Evolutionary conservation across 2,888 invertebrate genomes (phyloP).

Genomic region (Tipula vernalis): DNA sequence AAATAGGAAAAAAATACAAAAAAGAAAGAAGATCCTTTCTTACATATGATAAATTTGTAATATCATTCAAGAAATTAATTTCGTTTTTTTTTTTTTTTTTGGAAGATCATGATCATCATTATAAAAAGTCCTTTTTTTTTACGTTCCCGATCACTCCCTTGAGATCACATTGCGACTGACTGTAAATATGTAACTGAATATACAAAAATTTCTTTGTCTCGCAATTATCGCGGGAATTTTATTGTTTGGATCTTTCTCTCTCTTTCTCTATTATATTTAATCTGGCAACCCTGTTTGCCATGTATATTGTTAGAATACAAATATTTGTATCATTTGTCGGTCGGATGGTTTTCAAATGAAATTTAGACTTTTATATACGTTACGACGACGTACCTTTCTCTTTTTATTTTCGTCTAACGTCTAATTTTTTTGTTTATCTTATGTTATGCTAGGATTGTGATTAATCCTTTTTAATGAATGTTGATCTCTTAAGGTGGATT

Average conservation of each 20-base stretch:
- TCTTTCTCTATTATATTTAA: background rate
- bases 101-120: background rate
- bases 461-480: background rate
- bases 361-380: background rate
- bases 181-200: background rate
- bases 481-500: background rate
- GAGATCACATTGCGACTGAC: background rate
- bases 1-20: background rate
- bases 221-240: background rate
- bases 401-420: background rate
- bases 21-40: background rate
- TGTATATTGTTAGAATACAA: background rate
- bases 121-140: background rate
- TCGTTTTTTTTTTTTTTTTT: background rate
- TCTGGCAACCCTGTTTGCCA: background rate
- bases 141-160: background rate
- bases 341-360: background rate
- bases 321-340: background rate
- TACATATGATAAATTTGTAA: background rate
- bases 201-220: background rate
- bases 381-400: background rate
- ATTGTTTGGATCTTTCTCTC: background rate
- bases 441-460: background rate
- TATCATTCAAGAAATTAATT: background rate
- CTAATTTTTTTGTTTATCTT: background rate